Conservation (phyloP, 2,797 vertebrate genomes). For the Sitta carolinensis region DNA sequence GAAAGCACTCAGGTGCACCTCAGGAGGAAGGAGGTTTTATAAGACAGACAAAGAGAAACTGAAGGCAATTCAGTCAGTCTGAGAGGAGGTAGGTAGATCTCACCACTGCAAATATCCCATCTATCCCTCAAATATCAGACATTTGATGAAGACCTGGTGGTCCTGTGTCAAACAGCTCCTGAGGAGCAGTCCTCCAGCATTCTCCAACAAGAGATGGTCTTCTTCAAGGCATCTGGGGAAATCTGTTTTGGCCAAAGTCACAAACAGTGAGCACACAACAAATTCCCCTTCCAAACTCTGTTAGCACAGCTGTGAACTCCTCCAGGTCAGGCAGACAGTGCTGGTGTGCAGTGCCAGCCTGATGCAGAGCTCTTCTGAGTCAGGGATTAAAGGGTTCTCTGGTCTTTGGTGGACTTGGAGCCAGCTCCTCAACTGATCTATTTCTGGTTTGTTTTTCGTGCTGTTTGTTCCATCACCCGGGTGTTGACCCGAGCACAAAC, state of each 20-base stretch:
- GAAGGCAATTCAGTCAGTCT: not conserved
- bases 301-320: not conserved
- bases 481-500: not conserved
- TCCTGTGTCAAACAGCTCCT: not conserved
- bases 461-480: accelerated
- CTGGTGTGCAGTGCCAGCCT: not conserved
- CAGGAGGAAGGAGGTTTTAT: not conserved
- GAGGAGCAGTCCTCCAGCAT: not conserved
- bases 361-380: not conserved
- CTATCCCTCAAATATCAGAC: not conserved
- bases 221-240: not conserved
- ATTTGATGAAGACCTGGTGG: not conserved
- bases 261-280: accelerated
- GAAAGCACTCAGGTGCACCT: not conserved
- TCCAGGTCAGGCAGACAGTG: not conserved
- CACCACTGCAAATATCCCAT: not conserved
- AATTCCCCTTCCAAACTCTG: not conserved
- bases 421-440: not conserved
- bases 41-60: not conserved
- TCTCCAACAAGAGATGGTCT: not conserved
- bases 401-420: not conserved
- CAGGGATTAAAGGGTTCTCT: not conserved
- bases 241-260: not conserved
- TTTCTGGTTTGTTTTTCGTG: not conserved
- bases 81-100: not conserved